These are phyloP conservation scores for Hippocampus zosterae DNA, from an alignment of 2,113 vertebrate species.

Conservation along the genomic window DNA sequence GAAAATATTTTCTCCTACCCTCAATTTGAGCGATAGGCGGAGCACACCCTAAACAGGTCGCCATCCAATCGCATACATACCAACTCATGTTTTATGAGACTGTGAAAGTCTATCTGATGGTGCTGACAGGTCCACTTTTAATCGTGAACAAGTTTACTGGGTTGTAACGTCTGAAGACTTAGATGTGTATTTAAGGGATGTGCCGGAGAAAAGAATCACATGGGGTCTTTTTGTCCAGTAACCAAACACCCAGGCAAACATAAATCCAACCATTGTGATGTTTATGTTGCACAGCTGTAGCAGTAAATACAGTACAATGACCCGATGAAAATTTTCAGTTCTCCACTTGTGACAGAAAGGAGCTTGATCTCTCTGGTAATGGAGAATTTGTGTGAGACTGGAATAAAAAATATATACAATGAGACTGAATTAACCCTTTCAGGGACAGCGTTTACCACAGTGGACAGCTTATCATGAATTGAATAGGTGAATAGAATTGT, in stretches of 20 bases:
- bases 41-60: too few relatives aligned
- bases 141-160: background rate
- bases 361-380: background rate
- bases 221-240: background rate
- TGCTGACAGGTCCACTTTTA: background rate
- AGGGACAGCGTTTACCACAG: too few relatives aligned
- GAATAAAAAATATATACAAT: too few relatives aligned
- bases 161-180: background rate
- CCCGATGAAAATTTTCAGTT: background rate
- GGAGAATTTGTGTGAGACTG: background rate
- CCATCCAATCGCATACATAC: too few relatives aligned
- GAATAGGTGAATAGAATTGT: too few relatives aligned
- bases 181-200: background rate
- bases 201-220: background rate
- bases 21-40: too few relatives aligned
- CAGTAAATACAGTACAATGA: constrained; percentile 17
- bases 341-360: background rate
- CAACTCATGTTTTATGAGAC: too few relatives aligned
- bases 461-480: too few relatives aligned
- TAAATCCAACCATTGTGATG: constrained; percentile 19
- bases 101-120: too few relatives aligned
- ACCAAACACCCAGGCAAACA: constrained; percentile 47
- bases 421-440: too few relatives aligned
- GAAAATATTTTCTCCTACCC: too few relatives aligned
- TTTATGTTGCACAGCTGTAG: constrained; percentile 25